These are phyloP conservation scores for Drosophila athabasca DNA, from an alignment of 1,140 invertebrate species.

Conservation along the genomic window DNA sequence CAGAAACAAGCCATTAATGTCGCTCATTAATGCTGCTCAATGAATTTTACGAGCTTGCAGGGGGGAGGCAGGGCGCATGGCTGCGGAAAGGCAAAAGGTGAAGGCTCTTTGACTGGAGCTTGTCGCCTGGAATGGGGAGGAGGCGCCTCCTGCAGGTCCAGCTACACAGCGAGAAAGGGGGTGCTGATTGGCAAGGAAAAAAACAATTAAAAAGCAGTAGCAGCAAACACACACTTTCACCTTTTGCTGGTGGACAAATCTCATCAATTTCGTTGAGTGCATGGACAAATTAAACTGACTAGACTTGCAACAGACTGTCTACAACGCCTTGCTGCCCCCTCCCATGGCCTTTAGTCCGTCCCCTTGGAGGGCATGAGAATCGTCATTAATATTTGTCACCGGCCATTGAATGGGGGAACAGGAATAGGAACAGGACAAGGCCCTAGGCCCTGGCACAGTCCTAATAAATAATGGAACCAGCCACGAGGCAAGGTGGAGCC, in stretches of 20 bases:
- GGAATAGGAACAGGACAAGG: conserved; percentile 11
- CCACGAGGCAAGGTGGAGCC: conserved; percentile 44
- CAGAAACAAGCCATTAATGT: conserved; percentile 77
- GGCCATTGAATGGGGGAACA: conserved; percentile 64
- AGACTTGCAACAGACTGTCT: conserved; percentile 43
- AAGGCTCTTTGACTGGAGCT: conserved; percentile 31
- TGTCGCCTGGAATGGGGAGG: conserved; percentile 62
- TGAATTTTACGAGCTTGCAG: conserved; percentile 72
- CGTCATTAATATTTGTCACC: conserved; percentile 83
- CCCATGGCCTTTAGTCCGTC: not conserved
- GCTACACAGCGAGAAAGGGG: conserved; percentile 26
- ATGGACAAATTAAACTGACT: conserved; percentile 7
- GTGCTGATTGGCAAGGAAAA: not conserved
- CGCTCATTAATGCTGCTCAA: conserved; percentile 81
- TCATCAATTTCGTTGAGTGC: conserved; percentile 17
- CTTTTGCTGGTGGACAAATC: no score
- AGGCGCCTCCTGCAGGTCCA: conserved; percentile 17
- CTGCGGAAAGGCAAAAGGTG: conserved; percentile 12
- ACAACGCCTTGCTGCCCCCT: not conserved
- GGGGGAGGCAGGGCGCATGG: not conserved
- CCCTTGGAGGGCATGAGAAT: conserved; percentile 79
- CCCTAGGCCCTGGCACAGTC: not conserved
- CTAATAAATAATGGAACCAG: conserved; percentile 71
- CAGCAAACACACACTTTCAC: no score
- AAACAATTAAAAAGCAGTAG: not conserved